Evolutionary conservation across 2,888 invertebrate species (phyloP), one percentile per base, ranked within the genome.

Genomic region (Anthophora plumipes): DNA sequence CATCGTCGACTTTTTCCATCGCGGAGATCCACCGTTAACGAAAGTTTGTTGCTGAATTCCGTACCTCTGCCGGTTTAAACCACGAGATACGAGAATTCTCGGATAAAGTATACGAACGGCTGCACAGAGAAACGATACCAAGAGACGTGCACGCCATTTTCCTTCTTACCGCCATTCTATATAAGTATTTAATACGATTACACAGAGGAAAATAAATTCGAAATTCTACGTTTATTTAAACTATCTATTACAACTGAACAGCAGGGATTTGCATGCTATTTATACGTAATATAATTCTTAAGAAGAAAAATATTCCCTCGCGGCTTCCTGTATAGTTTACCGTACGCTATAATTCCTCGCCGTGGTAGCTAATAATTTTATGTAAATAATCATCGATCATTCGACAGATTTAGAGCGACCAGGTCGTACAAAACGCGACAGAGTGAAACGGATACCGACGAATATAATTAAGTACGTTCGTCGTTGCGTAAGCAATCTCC

Each of bases 331-430:
- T 20, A 31, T 20, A 31, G 11, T 17, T 14, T 11, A 41, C 11
- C 20, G 66, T 17, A 12, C 54, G 14, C 61, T 77, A 48, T 74
- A 74, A 77, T 77, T 77, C 61, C 54, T 61, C 55, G 14, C n/a
- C 52, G 50, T 37, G 69, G 46, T 59, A 55, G 63, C 68, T 46
- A 64, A 63, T 52, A 64, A 76, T 77, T 77, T 74, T 37, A 48
- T 41, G 67, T 60, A 55, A 77, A 77, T 77, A 74, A 74, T 74
- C 67, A 54, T 74, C 54, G 75, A 74, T 74, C 66, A 74, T 52
- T 55, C 31, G 54, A 55, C 60, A n/a, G 54, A 73, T 59, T 52
- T 60, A 37, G 39, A 66, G 22, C 64, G 22, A 22, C 20, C n/a
- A 6, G 3, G 9, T 11, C 52, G n/a, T 20, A 12, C 20, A 37